Percentiles rank a stretch among this genome's conserved stretches.
phyloP scores from a whole-genome alignment of 2,888 invertebrate genomes.

The Amitus sp. region DNA sequence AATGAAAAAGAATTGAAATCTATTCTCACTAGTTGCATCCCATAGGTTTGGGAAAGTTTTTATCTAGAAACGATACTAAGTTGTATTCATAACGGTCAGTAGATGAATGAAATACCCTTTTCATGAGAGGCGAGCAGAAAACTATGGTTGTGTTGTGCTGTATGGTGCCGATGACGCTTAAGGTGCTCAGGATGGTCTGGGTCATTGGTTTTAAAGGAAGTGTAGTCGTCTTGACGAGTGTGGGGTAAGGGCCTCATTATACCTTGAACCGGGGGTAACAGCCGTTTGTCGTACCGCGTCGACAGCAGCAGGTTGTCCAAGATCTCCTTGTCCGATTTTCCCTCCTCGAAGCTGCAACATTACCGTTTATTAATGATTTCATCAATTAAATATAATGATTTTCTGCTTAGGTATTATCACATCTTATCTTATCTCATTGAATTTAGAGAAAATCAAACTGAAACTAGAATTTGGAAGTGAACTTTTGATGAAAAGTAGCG shows the following conservation, averaged over 20 bases:
- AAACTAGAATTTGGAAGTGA: too few relatives aligned
- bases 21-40: too few relatives aligned
- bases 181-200: slow-evolving; percentile 61
- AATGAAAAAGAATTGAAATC: too few relatives aligned
- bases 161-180: slow-evolving; percentile 63
- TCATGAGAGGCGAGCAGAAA: slow-evolving; percentile 62
- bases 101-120: slow-evolving; percentile 57
- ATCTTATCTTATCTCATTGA: too few relatives aligned
- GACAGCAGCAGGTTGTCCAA: slow-evolving; percentile 88
- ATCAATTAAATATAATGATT: too few relatives aligned
- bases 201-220: slow-evolving; percentile 59
- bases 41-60: too few relatives aligned
- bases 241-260: slow-evolving; percentile 64
- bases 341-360: slow-evolving; percentile 84
- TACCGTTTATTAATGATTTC: too few relatives aligned
- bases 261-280: slow-evolving; percentile 92
- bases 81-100: slow-evolving; percentile 31
- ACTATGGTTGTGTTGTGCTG: slow-evolving; percentile 64
- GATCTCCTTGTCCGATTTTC: slow-evolving; percentile 92
- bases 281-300: slow-evolving; percentile 91
- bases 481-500: too few relatives aligned
- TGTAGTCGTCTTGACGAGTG: slow-evolving; percentile 62
- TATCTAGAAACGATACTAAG: too few relatives aligned
- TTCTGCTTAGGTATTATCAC: too few relatives aligned
- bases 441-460: too few relatives aligned